phyloP scores from a whole-genome alignment of 2,797 vertebrate genomes.

The Potorous gilbertii region DNA sequence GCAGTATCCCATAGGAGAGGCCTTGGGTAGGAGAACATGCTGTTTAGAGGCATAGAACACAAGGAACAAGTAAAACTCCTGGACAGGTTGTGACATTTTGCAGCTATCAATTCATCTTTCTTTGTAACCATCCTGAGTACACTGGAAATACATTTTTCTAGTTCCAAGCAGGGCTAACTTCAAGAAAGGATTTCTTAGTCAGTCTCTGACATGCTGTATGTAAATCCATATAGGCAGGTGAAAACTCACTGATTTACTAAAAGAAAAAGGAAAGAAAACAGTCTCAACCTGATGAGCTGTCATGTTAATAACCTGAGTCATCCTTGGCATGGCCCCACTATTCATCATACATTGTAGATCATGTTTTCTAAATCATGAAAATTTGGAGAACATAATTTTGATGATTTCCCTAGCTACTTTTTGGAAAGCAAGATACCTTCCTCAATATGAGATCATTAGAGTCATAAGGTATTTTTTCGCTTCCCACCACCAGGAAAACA shows the following conservation, averaged over 20 bases:
- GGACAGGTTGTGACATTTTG: constrained; percentile 69
- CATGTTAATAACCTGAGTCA: accelerated
- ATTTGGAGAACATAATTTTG: background rate
- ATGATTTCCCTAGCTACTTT: background rate
- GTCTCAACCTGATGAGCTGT: background rate
- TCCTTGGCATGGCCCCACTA: background rate
- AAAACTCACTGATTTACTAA: constrained; percentile 36
- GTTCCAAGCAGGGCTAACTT: constrained; percentile 61
- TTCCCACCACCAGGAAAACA: accelerated
- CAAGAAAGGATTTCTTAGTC: constrained; percentile 71
- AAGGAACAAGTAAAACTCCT: constrained; percentile 52
- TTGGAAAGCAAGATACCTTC: background rate
- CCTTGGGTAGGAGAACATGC: constrained; percentile 5
- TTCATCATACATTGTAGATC: accelerated
- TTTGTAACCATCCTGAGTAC: constrained; percentile 65
- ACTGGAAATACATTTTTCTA: constrained; percentile 59
- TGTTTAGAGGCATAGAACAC: constrained; percentile 50
- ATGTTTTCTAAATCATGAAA: accelerated
- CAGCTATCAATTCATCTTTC: constrained; percentile 63
- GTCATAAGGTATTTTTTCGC: background rate
- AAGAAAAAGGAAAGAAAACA: constrained; percentile 28
- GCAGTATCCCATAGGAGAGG: constrained; percentile 58
- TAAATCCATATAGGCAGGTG: constrained; percentile 49
- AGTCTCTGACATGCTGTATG: constrained; percentile 22
- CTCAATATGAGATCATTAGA: background rate